These are phyloP conservation scores for Dasypolia templi DNA, from an alignment of 2,888 invertebrate genomes.

Conservation along the genomic window DNA sequence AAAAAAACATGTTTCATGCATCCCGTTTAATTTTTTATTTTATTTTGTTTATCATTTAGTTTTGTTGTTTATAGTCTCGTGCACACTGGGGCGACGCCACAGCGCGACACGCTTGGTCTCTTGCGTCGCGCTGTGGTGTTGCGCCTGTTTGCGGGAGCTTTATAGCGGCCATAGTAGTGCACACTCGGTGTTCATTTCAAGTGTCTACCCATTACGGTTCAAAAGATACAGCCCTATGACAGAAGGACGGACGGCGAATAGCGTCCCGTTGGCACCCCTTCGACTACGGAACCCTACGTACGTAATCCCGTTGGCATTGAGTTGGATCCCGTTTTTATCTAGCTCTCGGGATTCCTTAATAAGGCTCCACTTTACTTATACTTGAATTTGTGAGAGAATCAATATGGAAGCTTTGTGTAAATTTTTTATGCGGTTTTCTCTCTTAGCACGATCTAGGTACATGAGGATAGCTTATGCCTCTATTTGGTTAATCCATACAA, in stretches of 20 bases:
- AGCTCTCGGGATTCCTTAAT: constrained; percentile 27
- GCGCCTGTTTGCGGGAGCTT: no score
- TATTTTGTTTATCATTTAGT: no score
- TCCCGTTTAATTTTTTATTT: no score
- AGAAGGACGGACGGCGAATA: no score
- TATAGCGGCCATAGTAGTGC: neutral
- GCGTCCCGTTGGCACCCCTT: neutral
- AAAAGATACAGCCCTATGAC: neutral
- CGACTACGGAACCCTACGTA: neutral
- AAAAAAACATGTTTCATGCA: neutral
- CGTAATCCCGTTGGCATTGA: constrained; percentile 32
- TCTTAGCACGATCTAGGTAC: neutral
- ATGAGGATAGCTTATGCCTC: no score
- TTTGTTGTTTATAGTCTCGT: no score
- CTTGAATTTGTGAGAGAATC: constrained; percentile 7
- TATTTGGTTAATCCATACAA: neutral
- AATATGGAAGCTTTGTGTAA: neutral
- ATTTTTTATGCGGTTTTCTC: neutral
- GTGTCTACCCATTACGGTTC: neutral
- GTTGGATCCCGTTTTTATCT: constrained; percentile 42
- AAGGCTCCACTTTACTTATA: constrained; percentile 22
- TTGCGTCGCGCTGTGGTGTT: no score
- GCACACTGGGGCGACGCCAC: no score
- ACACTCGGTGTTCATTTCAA: neutral
- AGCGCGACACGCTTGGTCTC: no score